These are phyloP conservation scores for Octopus bimaculoides DNA, from an alignment of 1,140 invertebrate species.

Conservation along the genomic window DNA sequence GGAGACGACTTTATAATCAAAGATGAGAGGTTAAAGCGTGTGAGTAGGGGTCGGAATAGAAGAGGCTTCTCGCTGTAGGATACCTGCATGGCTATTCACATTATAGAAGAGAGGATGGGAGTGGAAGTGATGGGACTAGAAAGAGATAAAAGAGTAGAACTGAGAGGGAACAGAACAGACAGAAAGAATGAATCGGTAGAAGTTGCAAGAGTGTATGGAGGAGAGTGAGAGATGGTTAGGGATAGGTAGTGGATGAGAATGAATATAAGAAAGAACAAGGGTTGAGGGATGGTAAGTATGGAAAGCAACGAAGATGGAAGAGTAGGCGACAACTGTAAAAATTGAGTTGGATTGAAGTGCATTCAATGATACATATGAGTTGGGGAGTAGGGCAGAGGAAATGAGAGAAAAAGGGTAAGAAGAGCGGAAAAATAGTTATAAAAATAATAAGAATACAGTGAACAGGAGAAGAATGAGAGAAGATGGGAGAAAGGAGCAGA, in stretches of 20 bases:
- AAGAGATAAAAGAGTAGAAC: background rate
- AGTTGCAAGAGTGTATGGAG: background rate
- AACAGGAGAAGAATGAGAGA: constrained; percentile 47
- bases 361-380: no score
- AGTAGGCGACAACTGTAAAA: background rate
- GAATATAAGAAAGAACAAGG: no score
- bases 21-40: no score
- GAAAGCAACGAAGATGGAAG: background rate
- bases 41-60: no score
- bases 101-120: constrained; percentile 17
- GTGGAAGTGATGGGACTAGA: background rate
- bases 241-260: no score
- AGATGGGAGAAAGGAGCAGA: constrained; percentile 23
- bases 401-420: constrained; percentile 8
- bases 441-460: constrained; percentile 35
- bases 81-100: no score
- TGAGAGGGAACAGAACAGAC: background rate
- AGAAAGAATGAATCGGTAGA: background rate
- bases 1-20: no score
- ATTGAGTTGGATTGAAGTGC: no score
- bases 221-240: background rate
- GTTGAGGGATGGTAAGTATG: no score
- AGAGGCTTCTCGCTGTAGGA: no score
- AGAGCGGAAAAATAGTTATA: background rate
- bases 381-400: background rate